phyloP scores from a whole-genome alignment of 2,113 vertebrate species.

The Psittacus erithacus region DNA sequence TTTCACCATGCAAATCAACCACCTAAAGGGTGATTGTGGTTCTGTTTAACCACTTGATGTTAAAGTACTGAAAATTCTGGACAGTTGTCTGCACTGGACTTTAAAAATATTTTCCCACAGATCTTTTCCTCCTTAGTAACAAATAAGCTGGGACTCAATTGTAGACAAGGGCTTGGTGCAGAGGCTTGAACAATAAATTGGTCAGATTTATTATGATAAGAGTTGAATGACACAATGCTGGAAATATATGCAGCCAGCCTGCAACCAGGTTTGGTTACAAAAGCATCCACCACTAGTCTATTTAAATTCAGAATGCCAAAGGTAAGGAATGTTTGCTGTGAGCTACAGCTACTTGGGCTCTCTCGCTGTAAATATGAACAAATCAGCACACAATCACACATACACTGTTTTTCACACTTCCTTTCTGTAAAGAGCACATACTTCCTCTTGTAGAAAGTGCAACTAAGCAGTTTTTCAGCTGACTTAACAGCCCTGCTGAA shows the following conservation, averaged over 20 bases:
- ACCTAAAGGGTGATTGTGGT: not conserved
- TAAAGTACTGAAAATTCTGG: not conserved
- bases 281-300: not conserved
- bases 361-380: not conserved
- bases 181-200: not conserved
- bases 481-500: not conserved
- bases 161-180: not conserved
- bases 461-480: not conserved
- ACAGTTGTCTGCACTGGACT: not conserved
- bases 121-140: not conserved
- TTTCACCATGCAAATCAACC: not conserved
- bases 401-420: not conserved
- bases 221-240: not conserved
- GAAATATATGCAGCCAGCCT: not conserved
- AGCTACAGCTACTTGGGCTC: not conserved
- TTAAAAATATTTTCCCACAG: not conserved
- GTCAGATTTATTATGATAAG: not conserved
- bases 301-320: conserved; percentile 1
- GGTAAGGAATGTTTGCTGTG: not conserved
- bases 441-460: not conserved
- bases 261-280: not conserved
- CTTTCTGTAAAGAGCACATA: not conserved
- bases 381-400: not conserved
- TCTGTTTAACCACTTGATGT: not conserved
- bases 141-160: not conserved